Evolutionary conservation across 1,140 invertebrate species (phyloP).

Genomic region (Bombus pascuorum): DNA sequence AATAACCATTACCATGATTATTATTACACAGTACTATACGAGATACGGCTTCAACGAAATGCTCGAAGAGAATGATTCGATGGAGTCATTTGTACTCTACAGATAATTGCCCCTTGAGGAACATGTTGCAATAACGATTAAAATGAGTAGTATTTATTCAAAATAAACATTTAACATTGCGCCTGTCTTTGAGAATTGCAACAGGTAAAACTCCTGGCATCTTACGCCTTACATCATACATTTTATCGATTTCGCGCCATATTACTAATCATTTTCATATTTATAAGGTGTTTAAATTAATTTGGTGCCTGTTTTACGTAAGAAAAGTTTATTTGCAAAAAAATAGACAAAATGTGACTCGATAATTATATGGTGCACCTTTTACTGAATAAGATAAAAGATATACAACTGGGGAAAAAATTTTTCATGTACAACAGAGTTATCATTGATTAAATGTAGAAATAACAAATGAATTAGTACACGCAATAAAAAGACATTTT

Average conservation of each 20-base stretch:
- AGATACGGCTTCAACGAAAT: not conserved
- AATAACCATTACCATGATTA: slow-evolving; percentile 14
- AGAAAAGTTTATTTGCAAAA: not conserved
- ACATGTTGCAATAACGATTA: not conserved
- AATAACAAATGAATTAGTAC: no score
- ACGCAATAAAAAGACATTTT: no score
- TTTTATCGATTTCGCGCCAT: not conserved
- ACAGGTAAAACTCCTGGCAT: not conserved
- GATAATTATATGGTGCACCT: not conserved
- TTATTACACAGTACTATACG: slow-evolving; percentile 3
- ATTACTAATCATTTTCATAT: not conserved
- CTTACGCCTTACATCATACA: not conserved
- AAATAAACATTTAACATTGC: not conserved
- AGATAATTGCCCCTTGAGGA: not conserved
- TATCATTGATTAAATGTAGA: no score
- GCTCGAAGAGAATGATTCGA: not conserved
- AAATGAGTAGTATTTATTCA: not conserved
- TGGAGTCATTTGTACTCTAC: not conserved
- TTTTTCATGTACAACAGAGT: not conserved
- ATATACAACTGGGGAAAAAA: not conserved
- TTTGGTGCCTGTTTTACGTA: not conserved
- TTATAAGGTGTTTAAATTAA: not conserved
- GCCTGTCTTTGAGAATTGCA: not conserved
- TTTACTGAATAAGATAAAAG: no score
- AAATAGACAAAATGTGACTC: not conserved